Base-by-base conservation (phyloP, 2,888 invertebrate species). In the Strigamia transsilvanica region DNA sequence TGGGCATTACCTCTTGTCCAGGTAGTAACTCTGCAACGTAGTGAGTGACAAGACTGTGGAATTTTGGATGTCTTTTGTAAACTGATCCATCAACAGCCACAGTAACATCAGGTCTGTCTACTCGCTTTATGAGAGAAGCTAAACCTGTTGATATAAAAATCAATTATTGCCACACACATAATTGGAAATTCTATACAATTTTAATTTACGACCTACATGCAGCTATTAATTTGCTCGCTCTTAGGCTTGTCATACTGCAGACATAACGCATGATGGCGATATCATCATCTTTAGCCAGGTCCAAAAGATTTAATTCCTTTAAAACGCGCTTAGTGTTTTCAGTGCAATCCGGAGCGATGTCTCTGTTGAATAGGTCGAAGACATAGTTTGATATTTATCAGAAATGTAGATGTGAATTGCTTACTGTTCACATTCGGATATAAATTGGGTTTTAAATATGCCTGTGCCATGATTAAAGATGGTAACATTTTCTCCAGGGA, bases 1-100 rank as follows among this genome's bases (percentile, higher is more conserved):
- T 34, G 34, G 7, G 3, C 4, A 5, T 82, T 87, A 93, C 93
- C 89, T 91, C 89, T 84, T 91, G 90, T 12, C 88, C 87, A 0
- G 93, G 93, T 56, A 91, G 91, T 84, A 92, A 90, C 83, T 91
- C 88, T 0, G 88, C 85, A 84, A 93, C 91, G 86, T 92, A 92
- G 84, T 90, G 89, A 81, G 90, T 87, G 89, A 94, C 91, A 88
- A 93, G 91, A 23, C 85, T 85, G 79, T 90, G 89, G 85, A 94
- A 90, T 86, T 92, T 90, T 12, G 94, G 94, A 88, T 95, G 94
- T 84, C 91, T 91, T 88, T 93, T 93, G 85, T 88, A 94, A 84
- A 94, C 90, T 0, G 94, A 93, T 23, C 94, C 94, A 88, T 94
- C 94, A 83, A 94, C 92, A 12, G 94, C 94, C 84, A 94, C 91